phyloP scores from a whole-genome alignment of 2,888 invertebrate species.

The Choreutis nemorana region DNA sequence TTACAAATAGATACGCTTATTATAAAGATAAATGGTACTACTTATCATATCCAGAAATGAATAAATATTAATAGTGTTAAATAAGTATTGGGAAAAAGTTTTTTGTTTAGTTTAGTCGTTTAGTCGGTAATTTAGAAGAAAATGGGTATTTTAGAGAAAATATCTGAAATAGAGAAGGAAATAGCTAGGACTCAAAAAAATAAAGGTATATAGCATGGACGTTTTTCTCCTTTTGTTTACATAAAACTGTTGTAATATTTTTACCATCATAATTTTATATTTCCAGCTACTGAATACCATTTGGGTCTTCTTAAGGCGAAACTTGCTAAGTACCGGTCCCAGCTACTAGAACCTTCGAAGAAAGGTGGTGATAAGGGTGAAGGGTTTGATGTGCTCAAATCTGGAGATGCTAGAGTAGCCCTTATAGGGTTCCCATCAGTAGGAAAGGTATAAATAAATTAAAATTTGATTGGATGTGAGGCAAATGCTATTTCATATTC shows the following conservation, averaged over 20 bases:
- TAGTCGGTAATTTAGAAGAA: constrained; percentile 12
- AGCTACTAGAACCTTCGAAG: constrained; percentile 92
- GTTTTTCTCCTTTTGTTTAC: not conserved
- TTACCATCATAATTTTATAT: constrained; percentile 14
- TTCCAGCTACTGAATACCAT: constrained; percentile 97
- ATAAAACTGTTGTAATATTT: too few relatives aligned
- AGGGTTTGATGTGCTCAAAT: constrained; percentile 99
- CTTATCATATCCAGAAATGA: too few relatives aligned
- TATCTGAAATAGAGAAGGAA: constrained; percentile 98
- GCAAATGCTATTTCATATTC: too few relatives aligned
- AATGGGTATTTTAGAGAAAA: constrained; percentile 99
- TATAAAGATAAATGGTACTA: too few relatives aligned
- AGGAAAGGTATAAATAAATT: constrained; percentile 76
- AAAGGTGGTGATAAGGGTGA: constrained; percentile 92
- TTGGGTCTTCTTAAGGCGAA: constrained; percentile 97
- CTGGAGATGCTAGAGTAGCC: constrained; percentile 98
- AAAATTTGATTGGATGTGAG: too few relatives aligned
- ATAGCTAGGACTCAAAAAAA: constrained; percentile 99
- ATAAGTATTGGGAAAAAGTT: too few relatives aligned
- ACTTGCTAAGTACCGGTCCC: constrained; percentile 93
- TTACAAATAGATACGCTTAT: too few relatives aligned
- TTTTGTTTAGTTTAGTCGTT: too few relatives aligned
- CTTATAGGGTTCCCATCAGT: constrained; percentile 99
- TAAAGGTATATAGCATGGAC: constrained; percentile 78
- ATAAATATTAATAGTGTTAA: too few relatives aligned